Base-by-base conservation (phyloP, 2,888 invertebrate species). In the Gryllus longicercus region DNA sequence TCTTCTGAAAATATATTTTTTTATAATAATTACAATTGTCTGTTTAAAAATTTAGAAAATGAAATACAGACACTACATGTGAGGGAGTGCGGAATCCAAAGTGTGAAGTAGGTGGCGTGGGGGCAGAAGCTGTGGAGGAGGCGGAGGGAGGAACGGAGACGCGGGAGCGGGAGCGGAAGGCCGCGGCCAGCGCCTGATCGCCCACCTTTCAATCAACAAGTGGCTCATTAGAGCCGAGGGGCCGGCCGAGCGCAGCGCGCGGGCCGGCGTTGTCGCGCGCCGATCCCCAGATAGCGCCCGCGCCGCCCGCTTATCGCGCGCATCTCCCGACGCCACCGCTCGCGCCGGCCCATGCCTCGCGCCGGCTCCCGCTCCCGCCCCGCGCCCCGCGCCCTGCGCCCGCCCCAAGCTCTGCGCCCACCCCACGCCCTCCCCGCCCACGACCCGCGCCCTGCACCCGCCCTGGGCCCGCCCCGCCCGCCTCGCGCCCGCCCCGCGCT, bases 161-260 rank as follows among this genome's bases (percentile, higher is more conserved):
- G 63, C 63, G 63, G 63, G 63, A 63, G 63, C 63, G 14, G 63
- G 14, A 14, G 63, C 63, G 63, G 63, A n/a, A 63, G 63, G 16
- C 16, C 4, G 63, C 16, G 63, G 16, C 63, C 16, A 63, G 63
- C n/a, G 63, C n/a, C n/a, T 8, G 63, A 63, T 63, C 63, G 63
- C 63, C 63, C 16, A 63, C 63, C 63, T 63, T 63, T 63, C 63
- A 63, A 63, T 63, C 63, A 63, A 63, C 63, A 63, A 63, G 63
- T 1, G 16, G 63, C 63, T 63, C 63, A 63, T 63, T 63, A 63
- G 63, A n/a, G 63, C 63, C 12, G 16, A 63, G n/a, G 63, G 63
- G 63, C 16, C 16, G n/a, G 63, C 63, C 16, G 63, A 63, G 3
- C 63, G 14, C 3, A 11, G 63, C 5, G 16, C 63, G 63, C 63